These are phyloP conservation scores for Papilio polyxenes DNA, from an alignment of 1,140 invertebrate genomes.

Conservation along the genomic window DNA sequence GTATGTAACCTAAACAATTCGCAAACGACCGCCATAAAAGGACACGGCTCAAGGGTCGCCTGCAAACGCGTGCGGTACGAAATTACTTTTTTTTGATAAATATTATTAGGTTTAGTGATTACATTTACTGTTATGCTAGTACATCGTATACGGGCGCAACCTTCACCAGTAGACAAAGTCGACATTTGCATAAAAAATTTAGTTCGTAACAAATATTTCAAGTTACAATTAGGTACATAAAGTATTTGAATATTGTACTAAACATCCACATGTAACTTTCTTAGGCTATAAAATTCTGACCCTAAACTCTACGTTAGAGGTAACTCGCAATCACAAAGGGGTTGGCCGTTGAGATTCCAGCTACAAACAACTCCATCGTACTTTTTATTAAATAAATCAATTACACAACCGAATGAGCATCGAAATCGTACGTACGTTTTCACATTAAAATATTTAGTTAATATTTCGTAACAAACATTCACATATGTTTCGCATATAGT, in stretches of 20 bases:
- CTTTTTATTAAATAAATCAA: constrained; percentile 25
- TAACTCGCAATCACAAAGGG: background rate
- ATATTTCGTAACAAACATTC: constrained; percentile 46
- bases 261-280: too few relatives aligned
- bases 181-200: constrained; percentile 47
- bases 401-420: constrained; percentile 9
- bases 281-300: too few relatives aligned
- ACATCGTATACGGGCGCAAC: constrained; percentile 46
- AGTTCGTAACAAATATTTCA: background rate
- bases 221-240: background rate
- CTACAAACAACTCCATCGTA: background rate
- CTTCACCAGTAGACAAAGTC: constrained; percentile 44
- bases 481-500: constrained; percentile 49
- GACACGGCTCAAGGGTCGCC: constrained; percentile 29
- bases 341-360: background rate
- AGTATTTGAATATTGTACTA: too few relatives aligned
- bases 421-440: background rate
- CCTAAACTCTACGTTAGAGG: background rate
- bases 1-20: constrained; percentile 26
- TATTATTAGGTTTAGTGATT: constrained; percentile 39
- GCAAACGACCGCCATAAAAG: constrained; percentile 34
- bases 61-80: constrained; percentile 29
- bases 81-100: constrained; percentile 31
- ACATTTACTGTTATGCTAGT: constrained; percentile 39
- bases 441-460: constrained; percentile 14